A percentile compares a stretch with the other conserved stretches of the same genome.
Conservation (phyloP, 2,888 invertebrate genomes). For the Euzophera pinguis region DNA sequence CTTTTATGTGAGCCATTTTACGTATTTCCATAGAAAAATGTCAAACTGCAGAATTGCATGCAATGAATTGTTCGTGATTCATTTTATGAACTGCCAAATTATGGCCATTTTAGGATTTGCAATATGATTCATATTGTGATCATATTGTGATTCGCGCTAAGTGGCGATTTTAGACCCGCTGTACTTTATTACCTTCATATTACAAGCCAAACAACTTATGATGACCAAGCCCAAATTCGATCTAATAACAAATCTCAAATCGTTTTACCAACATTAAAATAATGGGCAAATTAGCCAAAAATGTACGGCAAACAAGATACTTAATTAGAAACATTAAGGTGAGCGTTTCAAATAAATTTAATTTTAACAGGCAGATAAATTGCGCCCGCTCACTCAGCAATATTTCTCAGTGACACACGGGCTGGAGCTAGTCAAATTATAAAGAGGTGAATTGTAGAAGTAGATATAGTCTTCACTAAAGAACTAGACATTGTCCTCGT, state of each 20-base stretch:
- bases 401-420: constrained; percentile 10
- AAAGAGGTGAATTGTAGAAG: not conserved
- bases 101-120: too few relatives aligned
- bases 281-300: not conserved
- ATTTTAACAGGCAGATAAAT: constrained; percentile 6
- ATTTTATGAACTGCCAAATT: too few relatives aligned
- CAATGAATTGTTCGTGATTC: too few relatives aligned
- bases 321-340: constrained; percentile 6
- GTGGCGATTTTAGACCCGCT: too few relatives aligned
- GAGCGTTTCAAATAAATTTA: constrained; percentile 3
- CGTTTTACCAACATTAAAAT: not conserved
- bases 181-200: too few relatives aligned
- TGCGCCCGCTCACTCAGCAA: not conserved
- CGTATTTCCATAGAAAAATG: too few relatives aligned
- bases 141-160: too few relatives aligned
- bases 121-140: too few relatives aligned
- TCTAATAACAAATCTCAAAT: not conserved
- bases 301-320: not conserved
- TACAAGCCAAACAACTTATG: not conserved
- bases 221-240: not conserved
- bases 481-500: too few relatives aligned
- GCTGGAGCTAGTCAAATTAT: not conserved
- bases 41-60: too few relatives aligned
- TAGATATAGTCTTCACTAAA: too few relatives aligned
- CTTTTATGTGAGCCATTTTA: too few relatives aligned